Base-by-base conservation (phyloP, 2,888 invertebrate genomes). In the Cotesia congregata region DNA sequence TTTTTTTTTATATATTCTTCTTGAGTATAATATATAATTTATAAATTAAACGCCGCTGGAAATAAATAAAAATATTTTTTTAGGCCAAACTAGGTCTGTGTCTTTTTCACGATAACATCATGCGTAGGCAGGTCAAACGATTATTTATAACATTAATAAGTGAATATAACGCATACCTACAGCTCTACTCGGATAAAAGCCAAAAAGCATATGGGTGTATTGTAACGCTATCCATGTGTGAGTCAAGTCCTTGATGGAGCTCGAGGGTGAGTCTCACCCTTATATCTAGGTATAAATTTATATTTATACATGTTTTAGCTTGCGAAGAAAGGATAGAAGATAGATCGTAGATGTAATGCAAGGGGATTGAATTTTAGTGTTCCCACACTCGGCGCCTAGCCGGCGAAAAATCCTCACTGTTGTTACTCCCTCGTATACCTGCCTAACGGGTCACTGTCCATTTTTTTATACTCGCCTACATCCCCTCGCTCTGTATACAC, bases 361-460 rank as follows among this genome's bases (percentile, higher is more conserved):
- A 77, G 60, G 76, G 67, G 77, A 30, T 30, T 30, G 30, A 74
- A 65, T 74, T 73, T 65, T 12, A 67, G 67, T 74, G 77, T 77
- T 77, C 77, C 77, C 77, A 77, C 77, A 77, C 77, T 77, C 77
- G 71, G 71, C 74, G 77, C 30, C 30, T 30, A 3, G 30, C 69
- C 65, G 67, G 77, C 74, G 61, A 77, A 77, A 77, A 74, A 70
- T 64, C 69, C 77, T 69, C 69, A 73, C 72, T 67, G 38, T 73
- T 70, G 40, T 38, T 73, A 73, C 73, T 76, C 72, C 76, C 68
- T 77, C 77, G 70, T 77, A 77, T 77, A 77, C 77, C 77, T 77
- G 77, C 67, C 41, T 77, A 77, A 77, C 74, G 77, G 77, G 77
- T 77, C 77, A 77, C 74, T 74, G 67, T 74, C 77, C 77, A 71